A percentile compares a stretch with the other conserved stretches of the same genome.
These are phyloP conservation scores for Lepidochrysops patricia DNA, from an alignment of 2,888 invertebrate species.

Conservation along the genomic window DNA sequence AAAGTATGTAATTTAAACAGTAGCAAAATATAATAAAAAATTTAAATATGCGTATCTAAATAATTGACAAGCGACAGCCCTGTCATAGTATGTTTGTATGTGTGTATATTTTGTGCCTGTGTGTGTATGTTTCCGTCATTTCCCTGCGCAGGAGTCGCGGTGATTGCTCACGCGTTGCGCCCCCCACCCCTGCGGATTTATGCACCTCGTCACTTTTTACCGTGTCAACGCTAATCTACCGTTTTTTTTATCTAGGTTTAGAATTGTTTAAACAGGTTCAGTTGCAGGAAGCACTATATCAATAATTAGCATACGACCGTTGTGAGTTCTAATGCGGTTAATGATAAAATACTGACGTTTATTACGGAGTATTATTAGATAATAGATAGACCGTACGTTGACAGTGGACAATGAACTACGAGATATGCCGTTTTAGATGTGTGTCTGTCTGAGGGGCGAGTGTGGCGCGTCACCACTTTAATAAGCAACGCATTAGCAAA, in stretches of 20 bases:
- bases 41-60: background rate
- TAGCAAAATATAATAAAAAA: too few relatives aligned
- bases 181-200: conserved; percentile 61
- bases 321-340: background rate
- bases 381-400: too few relatives aligned
- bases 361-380: background rate
- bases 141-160: conserved; percentile 63
- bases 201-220: conserved; percentile 44
- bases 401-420: background rate
- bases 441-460: too few relatives aligned
- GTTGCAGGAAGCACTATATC: conserved; percentile 10
- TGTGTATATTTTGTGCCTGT: conserved; percentile 24
- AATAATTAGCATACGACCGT: conserved; percentile 10
- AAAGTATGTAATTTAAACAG: too few relatives aligned
- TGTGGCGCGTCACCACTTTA: too few relatives aligned
- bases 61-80: background rate
- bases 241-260: background rate
- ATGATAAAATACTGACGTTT: background rate
- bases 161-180: conserved; percentile 72
- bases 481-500: too few relatives aligned
- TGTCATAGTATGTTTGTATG: conserved; percentile 24
- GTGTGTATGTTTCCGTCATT: conserved; percentile 58
- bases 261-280: background rate
- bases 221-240: conserved; percentile 52
- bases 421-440: too few relatives aligned